A percentile compares a stretch with the other conserved stretches of the same genome.
These are phyloP conservation scores for Typhlichthys eigenmanni DNA, from an alignment of 2,797 vertebrate genomes.

Conservation along the genomic window DNA sequence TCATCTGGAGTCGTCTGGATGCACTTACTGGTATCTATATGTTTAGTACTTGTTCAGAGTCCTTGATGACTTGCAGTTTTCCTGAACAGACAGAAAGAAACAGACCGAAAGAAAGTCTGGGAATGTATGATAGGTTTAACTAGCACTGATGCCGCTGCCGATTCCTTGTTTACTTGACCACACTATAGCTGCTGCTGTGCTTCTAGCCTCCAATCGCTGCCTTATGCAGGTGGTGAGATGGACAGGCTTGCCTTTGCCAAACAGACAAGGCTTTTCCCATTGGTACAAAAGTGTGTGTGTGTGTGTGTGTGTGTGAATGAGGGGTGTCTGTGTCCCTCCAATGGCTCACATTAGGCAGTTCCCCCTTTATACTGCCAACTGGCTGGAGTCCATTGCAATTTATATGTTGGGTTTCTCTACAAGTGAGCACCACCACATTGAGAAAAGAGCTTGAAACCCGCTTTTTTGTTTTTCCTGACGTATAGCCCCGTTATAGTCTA, in stretches of 20 bases:
- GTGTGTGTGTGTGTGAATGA: neutral
- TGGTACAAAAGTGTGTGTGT: conserved; percentile 6
- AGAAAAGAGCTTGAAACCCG: too few species aligned
- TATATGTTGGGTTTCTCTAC: conserved; percentile 69
- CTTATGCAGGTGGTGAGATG: conserved; percentile 63
- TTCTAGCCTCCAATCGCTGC: conserved; percentile 37
- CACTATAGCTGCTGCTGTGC: neutral
- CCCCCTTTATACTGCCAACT: conserved; percentile 75
- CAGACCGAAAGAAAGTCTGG: too few species aligned
- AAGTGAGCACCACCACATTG: conserved; percentile 50
- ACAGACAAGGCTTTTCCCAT: conserved; percentile 44
- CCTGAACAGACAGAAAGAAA: too few species aligned
- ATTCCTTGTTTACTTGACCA: conserved; percentile 33
- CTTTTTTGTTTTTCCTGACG: conserved; percentile 18
- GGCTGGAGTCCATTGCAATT: conserved; percentile 74
- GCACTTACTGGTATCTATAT: too few species aligned
- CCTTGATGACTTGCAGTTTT: too few species aligned
- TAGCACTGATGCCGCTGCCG: conserved; percentile 16
- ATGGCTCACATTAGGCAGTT: conserved; percentile 77
- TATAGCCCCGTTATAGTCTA: conserved; percentile 22
- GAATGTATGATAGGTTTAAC: too few species aligned
- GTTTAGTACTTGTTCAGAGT: too few species aligned
- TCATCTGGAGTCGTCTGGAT: too few species aligned
- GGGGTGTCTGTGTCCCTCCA: conserved; percentile 63
- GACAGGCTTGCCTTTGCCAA: conserved; percentile 45